phyloP scores from a whole-genome alignment of 92 coral and sea anemone species.

The Phenganax marumi region DNA sequence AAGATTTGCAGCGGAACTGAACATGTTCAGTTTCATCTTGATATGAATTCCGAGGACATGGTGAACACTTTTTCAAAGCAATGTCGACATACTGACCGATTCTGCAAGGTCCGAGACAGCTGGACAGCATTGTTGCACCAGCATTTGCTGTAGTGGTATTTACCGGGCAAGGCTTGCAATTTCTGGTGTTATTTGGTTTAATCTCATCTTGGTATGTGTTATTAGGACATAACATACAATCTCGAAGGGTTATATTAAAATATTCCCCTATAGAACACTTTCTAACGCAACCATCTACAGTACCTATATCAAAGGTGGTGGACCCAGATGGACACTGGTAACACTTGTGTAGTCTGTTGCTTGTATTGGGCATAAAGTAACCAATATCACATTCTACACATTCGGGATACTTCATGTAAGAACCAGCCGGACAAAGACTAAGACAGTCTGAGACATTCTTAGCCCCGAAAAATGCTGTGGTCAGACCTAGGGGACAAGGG shows the following conservation, averaged over 20 bases:
- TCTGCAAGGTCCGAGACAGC: conserved; percentile 29
- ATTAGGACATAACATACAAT: conserved; percentile 17
- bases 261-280: conserved; percentile 25
- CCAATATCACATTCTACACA: conserved; percentile 23
- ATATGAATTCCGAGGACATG: conserved; percentile 39
- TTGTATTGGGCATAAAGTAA: conserved; percentile 34
- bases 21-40: conserved; percentile 29
- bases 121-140: conserved; percentile 8
- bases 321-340: not conserved
- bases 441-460: conserved; percentile 37
- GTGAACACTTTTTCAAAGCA: not conserved
- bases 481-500: conserved; percentile 22
- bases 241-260: conserved; percentile 14
- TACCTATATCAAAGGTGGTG: conserved; percentile 12
- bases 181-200: not conserved
- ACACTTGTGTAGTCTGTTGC: conserved; percentile 24
- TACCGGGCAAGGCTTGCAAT: conserved; percentile 21
- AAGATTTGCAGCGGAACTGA: conserved; percentile 22
- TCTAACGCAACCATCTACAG: conserved; percentile 12
- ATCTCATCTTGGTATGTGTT: conserved; percentile 33
- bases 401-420: not conserved
- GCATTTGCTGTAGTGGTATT: conserved; percentile 8
- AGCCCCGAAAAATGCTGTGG: conserved; percentile 44
- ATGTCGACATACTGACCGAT: conserved; percentile 18
- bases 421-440: conserved; percentile 33